Percentiles rank a stretch among this genome's conserved stretches.
These are phyloP conservation scores for Nomada fucata DNA, from an alignment of 2,888 invertebrate species.

Conservation along the genomic window DNA sequence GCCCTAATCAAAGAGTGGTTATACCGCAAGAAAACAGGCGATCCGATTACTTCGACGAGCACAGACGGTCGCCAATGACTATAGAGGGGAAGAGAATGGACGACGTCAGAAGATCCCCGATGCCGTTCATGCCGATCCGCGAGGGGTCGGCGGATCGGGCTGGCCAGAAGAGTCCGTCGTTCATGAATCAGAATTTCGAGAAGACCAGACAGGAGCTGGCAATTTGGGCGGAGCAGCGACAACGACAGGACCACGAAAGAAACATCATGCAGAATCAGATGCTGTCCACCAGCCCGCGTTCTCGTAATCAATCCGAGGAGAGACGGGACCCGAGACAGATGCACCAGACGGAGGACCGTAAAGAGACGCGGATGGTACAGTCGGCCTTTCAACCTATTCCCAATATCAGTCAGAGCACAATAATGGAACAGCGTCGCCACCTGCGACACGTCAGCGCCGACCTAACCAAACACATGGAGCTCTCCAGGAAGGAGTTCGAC, in stretches of 20 bases:
- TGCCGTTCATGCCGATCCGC: constrained; percentile 81
- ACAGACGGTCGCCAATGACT: constrained; percentile 81
- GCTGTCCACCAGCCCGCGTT: constrained; percentile 79
- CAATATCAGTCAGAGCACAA: constrained; percentile 81
- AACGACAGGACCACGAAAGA: constrained; percentile 81
- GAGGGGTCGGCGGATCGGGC: constrained; percentile 79
- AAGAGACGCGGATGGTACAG: constrained; percentile 78
- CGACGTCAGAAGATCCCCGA: constrained; percentile 80
- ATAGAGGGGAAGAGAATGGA: constrained; percentile 80
- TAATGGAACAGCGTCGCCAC: constrained; percentile 83
- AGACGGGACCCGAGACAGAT: constrained; percentile 71
- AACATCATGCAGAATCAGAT: constrained; percentile 75
- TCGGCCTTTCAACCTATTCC: constrained; percentile 82
- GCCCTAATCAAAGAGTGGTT: constrained; percentile 79
- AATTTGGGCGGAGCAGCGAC: constrained; percentile 82
- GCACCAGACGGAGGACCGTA: constrained; percentile 74
- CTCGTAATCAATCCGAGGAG: constrained; percentile 81
- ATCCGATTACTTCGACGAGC: constrained; percentile 82
- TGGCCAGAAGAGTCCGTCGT: constrained; percentile 79
- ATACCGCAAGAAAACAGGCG: constrained; percentile 79
- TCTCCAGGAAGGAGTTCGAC: constrained; percentile 81
- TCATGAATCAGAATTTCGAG: constrained; percentile 80
- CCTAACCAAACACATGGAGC: constrained; percentile 82
- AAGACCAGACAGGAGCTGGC: constrained; percentile 82
- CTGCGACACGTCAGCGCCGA: constrained; percentile 82